Percentiles rank a stretch among this genome's conserved stretches.
Evolutionary conservation across 2,888 invertebrate genomes (phyloP).

Genomic region (Fragum sueziense): DNA sequence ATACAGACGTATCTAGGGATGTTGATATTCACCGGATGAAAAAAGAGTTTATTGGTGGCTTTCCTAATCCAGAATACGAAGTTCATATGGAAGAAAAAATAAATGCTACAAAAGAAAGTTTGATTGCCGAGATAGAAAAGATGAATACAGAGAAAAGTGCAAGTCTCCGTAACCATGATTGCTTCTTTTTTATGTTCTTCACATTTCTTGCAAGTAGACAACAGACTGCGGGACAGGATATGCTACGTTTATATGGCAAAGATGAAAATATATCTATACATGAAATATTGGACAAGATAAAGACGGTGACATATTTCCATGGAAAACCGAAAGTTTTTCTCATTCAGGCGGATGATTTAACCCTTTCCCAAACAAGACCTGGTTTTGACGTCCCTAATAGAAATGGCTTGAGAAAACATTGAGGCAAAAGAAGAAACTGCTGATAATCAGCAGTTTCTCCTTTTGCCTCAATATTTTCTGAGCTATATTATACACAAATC

Average conservation of each 20-base stretch:
- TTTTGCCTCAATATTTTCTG: too few relatives aligned
- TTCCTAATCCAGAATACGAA: not conserved
- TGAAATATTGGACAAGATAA: constrained; percentile 7
- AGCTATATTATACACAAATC: too few relatives aligned
- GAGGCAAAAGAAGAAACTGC: too few relatives aligned
- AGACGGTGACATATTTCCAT: not conserved
- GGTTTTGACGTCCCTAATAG: too few relatives aligned
- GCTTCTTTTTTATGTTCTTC: constrained; percentile 15
- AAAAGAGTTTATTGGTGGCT: not conserved
- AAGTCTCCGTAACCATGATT: not conserved
- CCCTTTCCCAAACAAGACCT: not conserved
- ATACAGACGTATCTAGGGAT: not conserved
- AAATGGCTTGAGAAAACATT: too few relatives aligned
- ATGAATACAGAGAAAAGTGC: not conserved
- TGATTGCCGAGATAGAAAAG: not conserved
- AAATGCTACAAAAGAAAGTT: not conserved
- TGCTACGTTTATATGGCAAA: not conserved
- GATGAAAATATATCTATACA: not conserved
- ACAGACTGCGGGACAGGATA: not conserved
- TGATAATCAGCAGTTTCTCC: too few relatives aligned
- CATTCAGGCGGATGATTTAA: constrained; percentile 2
- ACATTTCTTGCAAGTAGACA: not conserved
- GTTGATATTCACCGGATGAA: constrained; percentile 2
- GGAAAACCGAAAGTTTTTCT: constrained; percentile 15
- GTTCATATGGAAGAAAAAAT: not conserved